These are phyloP conservation scores for Epiblema foenella DNA, from an alignment of 2,888 invertebrate genomes.

Conservation along the genomic window DNA sequence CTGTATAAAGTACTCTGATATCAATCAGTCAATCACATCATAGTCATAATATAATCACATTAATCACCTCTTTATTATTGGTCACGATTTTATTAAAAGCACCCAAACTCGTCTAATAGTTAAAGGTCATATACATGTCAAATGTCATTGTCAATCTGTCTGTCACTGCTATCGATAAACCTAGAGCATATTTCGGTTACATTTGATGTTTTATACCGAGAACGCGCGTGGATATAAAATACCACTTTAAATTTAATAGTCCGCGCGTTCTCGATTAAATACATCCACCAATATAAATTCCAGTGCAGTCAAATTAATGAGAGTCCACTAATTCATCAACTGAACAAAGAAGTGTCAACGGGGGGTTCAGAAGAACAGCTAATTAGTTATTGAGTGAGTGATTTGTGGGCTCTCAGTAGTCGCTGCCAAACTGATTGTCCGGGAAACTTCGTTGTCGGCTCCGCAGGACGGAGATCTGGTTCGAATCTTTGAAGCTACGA, in stretches of 20 bases:
- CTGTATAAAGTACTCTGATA: too few relatives aligned
- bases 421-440: not conserved
- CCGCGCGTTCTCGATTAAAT: constrained; percentile 1
- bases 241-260: not conserved
- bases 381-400: not conserved
- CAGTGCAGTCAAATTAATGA: not conserved
- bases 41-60: not conserved
- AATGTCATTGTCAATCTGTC: not conserved
- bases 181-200: not conserved
- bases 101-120: not conserved
- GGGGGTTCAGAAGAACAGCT: not conserved
- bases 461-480: not conserved
- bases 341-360: not conserved
- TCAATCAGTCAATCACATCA: too few relatives aligned
- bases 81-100: not conserved
- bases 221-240: constrained; percentile 1
- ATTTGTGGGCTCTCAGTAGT: constrained; percentile 1
- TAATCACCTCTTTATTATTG: not conserved
- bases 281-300: not conserved
- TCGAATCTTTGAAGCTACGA: not conserved
- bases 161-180: not conserved
- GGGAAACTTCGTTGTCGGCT: not conserved
- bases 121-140: not conserved
- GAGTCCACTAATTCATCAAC: not conserved
- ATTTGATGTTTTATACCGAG: not conserved